Evolutionary conservation across 2,888 invertebrate genomes (phyloP).

Genomic region (Stenichneumon culpator): DNA sequence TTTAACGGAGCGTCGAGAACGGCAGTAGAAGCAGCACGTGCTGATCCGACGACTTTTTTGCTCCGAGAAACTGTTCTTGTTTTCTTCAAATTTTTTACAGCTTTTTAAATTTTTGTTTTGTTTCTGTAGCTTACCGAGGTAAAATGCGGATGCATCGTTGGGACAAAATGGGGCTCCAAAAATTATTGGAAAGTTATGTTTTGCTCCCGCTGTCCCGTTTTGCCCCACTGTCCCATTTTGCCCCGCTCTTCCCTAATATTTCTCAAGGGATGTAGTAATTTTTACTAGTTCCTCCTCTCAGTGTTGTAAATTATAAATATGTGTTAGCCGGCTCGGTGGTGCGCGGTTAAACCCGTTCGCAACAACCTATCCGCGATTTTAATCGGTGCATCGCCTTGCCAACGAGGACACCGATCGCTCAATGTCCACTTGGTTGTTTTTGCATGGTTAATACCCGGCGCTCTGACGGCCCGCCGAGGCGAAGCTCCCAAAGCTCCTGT

Average conservation of each 20-base stretch:
- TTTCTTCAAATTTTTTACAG: too few relatives aligned
- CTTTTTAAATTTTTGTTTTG: too few relatives aligned
- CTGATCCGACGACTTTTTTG: not conserved
- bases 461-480: slow-evolving; percentile 29
- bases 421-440: slow-evolving; percentile 72
- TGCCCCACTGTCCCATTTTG: too few relatives aligned
- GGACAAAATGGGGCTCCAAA: too few relatives aligned
- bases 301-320: not conserved
- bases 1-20: not conserved
- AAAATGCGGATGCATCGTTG: too few relatives aligned
- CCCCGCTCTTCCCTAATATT: too few relatives aligned
- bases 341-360: slow-evolving; percentile 1
- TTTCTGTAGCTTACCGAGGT: too few relatives aligned
- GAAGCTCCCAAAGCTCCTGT: slow-evolving; percentile 55
- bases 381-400: slow-evolving; percentile 67
- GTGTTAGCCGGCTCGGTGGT: slow-evolving; percentile 26
- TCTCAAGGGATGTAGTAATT: too few relatives aligned
- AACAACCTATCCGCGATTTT: slow-evolving; percentile 59
- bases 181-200: too few relatives aligned
- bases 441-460: slow-evolving; percentile 66
- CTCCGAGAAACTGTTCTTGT: not conserved
- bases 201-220: too few relatives aligned
- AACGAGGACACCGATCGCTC: slow-evolving; percentile 74
- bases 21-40: not conserved
- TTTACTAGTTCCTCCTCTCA: too few relatives aligned